Base-by-base conservation (phyloP, 2,797 vertebrate genomes). In the Agapornis canus region DNA sequence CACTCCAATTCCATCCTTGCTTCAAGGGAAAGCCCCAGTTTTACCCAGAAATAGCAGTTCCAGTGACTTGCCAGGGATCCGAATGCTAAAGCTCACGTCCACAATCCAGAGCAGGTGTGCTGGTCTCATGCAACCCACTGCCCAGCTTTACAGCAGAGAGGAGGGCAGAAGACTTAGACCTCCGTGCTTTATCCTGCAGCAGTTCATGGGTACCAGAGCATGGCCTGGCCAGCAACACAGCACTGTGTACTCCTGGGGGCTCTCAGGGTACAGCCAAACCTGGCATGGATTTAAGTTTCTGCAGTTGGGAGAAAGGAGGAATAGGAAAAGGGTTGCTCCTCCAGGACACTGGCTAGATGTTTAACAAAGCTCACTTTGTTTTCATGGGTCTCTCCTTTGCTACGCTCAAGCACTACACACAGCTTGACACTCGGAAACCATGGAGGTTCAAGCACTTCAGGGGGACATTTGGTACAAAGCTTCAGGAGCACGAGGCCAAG, bases 381-480 rank as follows among this genome's bases (percentile, higher is more conserved):
- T 65, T 26, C 43, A 59, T 22, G 59, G 45, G 60, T 60, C 71
- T 81, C 49, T 65, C 45, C 43, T 83, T 11, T 0, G 1, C 52
- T 5, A 1, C 0, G 2, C 9, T 56, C 26, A 32, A 76, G 27
- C 8, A 13, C n/a, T 20, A 31, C 0, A 0, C 2, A 1, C n/a
- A 35, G 66, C 21, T 48, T 1, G 1, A 6, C 11, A 17, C 25
- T 51, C 0, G 0, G 0, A 5, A 82, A 56, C 75, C 27, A 26
- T 86, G 6, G 85, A 71, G 61, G 47, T 54, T 76, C 43, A 39
- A 77, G 64, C 59, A 35, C 73, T 92, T 68, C 57, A 45, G 39
- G 43, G 82, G 60, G 73, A 89, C 60, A 52, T 90, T 66, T 39
- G 57, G 71, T 40, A 57, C 79, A 80, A 77, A 70, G 57, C 75